A percentile compares a stretch with the other conserved stretches of the same genome.
Evolutionary conservation across 1,140 invertebrate genomes (phyloP).

Genomic region (Macrotrachela quadricornifera): DNA sequence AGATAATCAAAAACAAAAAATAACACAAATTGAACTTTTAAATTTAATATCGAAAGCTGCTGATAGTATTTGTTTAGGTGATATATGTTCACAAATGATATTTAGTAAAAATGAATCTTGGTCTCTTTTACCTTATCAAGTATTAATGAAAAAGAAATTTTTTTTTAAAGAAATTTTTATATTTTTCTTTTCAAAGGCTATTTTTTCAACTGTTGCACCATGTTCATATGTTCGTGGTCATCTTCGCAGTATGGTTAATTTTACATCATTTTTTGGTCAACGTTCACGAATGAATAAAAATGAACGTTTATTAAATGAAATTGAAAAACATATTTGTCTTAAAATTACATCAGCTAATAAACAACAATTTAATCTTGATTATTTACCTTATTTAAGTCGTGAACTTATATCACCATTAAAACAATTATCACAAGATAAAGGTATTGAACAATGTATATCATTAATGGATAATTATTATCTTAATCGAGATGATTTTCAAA

Average conservation of each 20-base stretch:
- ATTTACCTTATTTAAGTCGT: conserved; percentile 30
- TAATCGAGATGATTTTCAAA: conserved; percentile 68
- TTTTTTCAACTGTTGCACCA: conserved; percentile 71
- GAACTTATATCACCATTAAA: too few relatives aligned
- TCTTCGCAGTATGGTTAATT: conserved; percentile 52
- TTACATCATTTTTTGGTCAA: conserved; percentile 84
- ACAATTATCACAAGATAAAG: too few relatives aligned
- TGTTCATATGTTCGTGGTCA: conserved; percentile 59
- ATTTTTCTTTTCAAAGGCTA: too few relatives aligned
- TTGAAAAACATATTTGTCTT: conserved; percentile 6
- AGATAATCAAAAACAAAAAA: not conserved
- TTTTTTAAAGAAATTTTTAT: too few relatives aligned
- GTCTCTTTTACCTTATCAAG: conserved; percentile 57
- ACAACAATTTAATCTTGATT: conserved; percentile 39
- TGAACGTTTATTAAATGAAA: conserved; percentile 52
- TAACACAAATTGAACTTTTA: conserved; percentile 31
- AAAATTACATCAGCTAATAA: conserved; percentile 22
- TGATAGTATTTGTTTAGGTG: conserved; percentile 59
- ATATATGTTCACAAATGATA: conserved; percentile 49
- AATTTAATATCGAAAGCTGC: conserved; percentile 51
- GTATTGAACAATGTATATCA: conserved; percentile 26
- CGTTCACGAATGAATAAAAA: conserved; percentile 49
- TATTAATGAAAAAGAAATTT: too few relatives aligned
- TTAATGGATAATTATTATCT: conserved; percentile 58
- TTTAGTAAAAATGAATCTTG: conserved; percentile 56